Evolutionary conservation across 2,113 vertebrate genomes (phyloP).

Genomic region (Stictonetta naevosa): DNA sequence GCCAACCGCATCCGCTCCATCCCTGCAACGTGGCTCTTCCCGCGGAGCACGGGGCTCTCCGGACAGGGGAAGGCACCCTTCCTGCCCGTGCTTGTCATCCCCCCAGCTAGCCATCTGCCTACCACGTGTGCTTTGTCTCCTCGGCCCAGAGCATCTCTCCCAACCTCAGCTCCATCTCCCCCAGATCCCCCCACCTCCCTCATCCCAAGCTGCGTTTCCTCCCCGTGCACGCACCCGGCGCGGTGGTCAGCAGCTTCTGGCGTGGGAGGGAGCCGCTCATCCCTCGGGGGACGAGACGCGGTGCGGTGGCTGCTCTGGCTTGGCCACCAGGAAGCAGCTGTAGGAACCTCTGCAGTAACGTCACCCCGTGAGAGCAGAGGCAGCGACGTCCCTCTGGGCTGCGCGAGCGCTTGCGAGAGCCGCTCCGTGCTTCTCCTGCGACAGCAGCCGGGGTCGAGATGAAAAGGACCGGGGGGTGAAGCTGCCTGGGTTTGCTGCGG

Average conservation of each 20-base stretch:
- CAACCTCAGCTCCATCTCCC: neutral
- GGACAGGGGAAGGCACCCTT: neutral
- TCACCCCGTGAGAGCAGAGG: neutral
- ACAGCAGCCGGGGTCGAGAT: neutral
- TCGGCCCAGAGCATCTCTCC: neutral
- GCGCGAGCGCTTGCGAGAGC: fast-evolving
- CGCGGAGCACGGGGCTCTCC: fast-evolving
- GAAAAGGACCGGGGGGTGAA: neutral
- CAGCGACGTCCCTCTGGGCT: neutral
- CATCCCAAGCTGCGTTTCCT: neutral
- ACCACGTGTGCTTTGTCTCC: neutral
- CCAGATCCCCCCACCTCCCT: neutral
- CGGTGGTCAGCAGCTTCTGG: neutral
- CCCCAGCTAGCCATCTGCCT: neutral
- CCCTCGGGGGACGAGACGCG: neutral
- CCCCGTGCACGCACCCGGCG: neutral
- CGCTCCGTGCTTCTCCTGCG: neutral
- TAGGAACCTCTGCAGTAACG: fast-evolving
- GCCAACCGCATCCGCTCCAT: neutral
- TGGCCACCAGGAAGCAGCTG: fast-evolving
- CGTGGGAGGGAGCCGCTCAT: neutral
- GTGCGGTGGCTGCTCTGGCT: neutral
- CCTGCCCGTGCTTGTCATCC: neutral
- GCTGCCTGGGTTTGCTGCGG: neutral
- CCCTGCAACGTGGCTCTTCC: fast-evolving